Evolutionary conservation across 2,888 invertebrate genomes (phyloP).

Genomic region (Parnassius orleans): DNA sequence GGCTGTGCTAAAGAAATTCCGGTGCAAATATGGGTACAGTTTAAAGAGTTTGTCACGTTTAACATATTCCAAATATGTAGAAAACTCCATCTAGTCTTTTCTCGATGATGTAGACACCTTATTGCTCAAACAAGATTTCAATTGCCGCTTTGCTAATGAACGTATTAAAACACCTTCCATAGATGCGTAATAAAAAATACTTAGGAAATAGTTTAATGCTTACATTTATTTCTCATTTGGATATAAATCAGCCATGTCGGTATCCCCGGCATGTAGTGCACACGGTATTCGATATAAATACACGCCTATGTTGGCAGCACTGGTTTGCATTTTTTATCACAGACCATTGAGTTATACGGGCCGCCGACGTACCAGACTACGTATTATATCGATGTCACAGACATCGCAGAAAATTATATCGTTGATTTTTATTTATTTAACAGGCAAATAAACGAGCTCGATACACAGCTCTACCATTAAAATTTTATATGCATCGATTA

Average conservation of each 20-base stretch:
- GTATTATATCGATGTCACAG: too few relatives aligned
- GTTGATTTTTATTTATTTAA: neutral
- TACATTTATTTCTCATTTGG: constrained; percentile 1
- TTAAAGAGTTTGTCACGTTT: too few relatives aligned
- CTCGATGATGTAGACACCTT: neutral
- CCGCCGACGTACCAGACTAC: too few relatives aligned
- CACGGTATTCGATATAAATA: neutral
- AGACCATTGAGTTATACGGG: too few relatives aligned
- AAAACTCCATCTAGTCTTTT: too few relatives aligned
- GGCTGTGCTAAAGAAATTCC: too few relatives aligned
- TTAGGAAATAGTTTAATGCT: neutral
- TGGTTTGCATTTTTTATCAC: neutral
- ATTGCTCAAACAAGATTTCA: constrained; percentile 1
- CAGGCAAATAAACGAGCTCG: neutral
- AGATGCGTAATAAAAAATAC: constrained; percentile 5
- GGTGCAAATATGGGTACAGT: too few relatives aligned
- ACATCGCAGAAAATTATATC: too few relatives aligned
- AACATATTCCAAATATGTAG: too few relatives aligned
- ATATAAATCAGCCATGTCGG: constrained; percentile 10
- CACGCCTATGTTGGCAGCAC: constrained; percentile 4
- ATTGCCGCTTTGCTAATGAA: constrained; percentile 5
- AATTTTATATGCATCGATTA: constrained; percentile 3
- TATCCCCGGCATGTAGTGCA: neutral
- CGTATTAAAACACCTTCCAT: constrained; percentile 11
- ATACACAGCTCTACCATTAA: neutral